Evolutionary conservation across 2,113 vertebrate species (phyloP).

Genomic region (Nothoprocta pentlandii): DNA sequence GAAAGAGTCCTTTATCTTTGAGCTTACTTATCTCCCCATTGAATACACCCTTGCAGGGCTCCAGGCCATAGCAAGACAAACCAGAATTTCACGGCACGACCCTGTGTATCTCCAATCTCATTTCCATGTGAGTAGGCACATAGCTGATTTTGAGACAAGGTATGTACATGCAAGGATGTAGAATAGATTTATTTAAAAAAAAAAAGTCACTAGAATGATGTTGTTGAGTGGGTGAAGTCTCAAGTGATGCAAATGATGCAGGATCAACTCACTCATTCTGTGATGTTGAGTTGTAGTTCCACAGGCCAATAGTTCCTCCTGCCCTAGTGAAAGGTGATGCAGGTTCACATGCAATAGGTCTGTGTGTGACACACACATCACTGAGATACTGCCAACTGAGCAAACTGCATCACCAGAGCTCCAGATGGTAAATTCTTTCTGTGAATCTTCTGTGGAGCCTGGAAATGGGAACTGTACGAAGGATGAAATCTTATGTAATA

Average conservation of each 20-base stretch:
- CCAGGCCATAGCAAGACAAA: neutral
- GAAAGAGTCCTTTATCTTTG: neutral
- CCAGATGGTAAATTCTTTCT: neutral
- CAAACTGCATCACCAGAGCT: neutral
- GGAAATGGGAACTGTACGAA: neutral
- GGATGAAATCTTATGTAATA: neutral
- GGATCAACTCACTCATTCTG: neutral
- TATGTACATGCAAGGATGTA: neutral
- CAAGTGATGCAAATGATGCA: neutral
- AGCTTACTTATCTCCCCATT: neutral
- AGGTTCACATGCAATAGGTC: neutral
- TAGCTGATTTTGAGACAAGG: neutral
- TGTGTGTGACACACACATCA: neutral
- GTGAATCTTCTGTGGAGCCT: neutral
- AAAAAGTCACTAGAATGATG: neutral
- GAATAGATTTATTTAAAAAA: neutral
- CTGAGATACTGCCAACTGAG: neutral
- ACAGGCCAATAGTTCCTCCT: neutral
- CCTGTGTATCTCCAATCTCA: neutral
- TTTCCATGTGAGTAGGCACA: neutral
- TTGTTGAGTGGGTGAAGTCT: conserved; percentile 20
- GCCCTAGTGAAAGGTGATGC: neutral
- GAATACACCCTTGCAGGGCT: neutral
- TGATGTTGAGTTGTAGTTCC: neutral
- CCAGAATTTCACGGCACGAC: neutral